Evolutionary conservation across 2,113 vertebrate species (phyloP).

Genomic region (Meleagris gallopavo): DNA sequence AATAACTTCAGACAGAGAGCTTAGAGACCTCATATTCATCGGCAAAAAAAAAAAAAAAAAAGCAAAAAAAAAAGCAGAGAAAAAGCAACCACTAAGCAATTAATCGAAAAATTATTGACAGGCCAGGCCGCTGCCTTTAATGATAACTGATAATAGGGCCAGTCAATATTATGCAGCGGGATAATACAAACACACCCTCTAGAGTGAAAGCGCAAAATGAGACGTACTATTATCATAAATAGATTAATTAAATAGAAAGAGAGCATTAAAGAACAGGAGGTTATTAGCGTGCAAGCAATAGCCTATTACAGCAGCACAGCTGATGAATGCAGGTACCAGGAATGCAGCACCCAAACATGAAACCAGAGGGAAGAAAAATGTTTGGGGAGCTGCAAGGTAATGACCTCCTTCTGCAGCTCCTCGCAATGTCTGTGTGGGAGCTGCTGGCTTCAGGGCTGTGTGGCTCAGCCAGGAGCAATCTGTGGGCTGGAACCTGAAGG

Average conservation of each 20-base stretch:
- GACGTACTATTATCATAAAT: constrained; percentile 63
- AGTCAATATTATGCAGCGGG: background rate
- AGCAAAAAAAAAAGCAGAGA: background rate
- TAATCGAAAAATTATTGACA: constrained; percentile 63
- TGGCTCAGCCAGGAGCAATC: background rate
- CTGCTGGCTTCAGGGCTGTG: background rate
- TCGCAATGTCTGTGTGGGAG: rapidly evolving
- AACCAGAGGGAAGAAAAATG: constrained; percentile 2
- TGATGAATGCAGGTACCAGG: constrained; percentile 48
- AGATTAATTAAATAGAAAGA: constrained; percentile 68
- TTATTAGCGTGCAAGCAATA: constrained; percentile 4
- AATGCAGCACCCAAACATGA: rapidly evolving
- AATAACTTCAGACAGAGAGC: background rate
- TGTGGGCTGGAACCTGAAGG: background rate
- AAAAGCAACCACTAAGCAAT: constrained; percentile 35
- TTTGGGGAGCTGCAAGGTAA: background rate
- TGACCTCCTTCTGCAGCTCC: background rate
- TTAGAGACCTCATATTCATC: background rate
- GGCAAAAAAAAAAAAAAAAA: background rate
- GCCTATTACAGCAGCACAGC: background rate
- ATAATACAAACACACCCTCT: constrained; percentile 57
- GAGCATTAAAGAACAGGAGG: constrained; percentile 44
- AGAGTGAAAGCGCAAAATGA: constrained; percentile 47
- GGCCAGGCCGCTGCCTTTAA: constrained; percentile 42
- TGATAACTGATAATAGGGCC: constrained; percentile 54